A percentile compares a stretch with the other conserved stretches of the same genome.
Evolutionary conservation across 92 coral and sea anemone genomes (phyloP).

Genomic region (Epizoanthus illoricatus): DNA sequence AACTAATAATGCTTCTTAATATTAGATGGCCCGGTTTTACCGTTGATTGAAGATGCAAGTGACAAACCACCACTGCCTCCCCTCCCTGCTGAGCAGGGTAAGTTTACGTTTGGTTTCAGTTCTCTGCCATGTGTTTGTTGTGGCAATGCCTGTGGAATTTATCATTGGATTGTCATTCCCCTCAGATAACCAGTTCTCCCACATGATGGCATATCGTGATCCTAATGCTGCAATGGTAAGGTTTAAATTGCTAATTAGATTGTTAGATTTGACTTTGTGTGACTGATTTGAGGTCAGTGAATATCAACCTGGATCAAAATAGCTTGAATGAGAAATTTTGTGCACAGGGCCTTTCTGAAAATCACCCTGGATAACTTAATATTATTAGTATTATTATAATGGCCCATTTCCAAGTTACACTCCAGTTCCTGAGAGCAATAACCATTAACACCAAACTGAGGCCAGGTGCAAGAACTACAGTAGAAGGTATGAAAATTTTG

Average conservation of each 20-base stretch:
- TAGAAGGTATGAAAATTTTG: too few relatives aligned
- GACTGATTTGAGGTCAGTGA: background rate
- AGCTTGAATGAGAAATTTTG: too few relatives aligned
- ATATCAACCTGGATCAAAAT: too few relatives aligned
- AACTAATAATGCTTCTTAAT: background rate
- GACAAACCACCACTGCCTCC: conserved; percentile 80
- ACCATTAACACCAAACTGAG: too few relatives aligned
- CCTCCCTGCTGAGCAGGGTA: conserved; percentile 54
- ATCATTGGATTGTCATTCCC: background rate
- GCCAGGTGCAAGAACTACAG: too few relatives aligned
- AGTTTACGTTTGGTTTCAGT: background rate
- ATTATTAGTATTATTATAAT: too few relatives aligned
- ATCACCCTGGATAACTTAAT: too few relatives aligned
- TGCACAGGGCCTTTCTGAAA: too few relatives aligned
- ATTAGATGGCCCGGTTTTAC: conserved; percentile 86
- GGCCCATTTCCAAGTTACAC: too few relatives aligned
- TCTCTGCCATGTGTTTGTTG: too few relatives aligned
- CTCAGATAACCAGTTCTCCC: conserved; percentile 25
- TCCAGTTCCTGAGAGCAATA: too few relatives aligned
- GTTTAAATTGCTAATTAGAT: background rate
- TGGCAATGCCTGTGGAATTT: too few relatives aligned
- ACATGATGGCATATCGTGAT: conserved; percentile 7
- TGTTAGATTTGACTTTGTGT: background rate
- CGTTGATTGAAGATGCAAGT: conserved; percentile 77
- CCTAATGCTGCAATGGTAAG: background rate